These are phyloP conservation scores for Halisarca cf. caerulea DNA, from an alignment of 37 sponge, comb jelly and placozoan species.

Conservation along the genomic window DNA sequence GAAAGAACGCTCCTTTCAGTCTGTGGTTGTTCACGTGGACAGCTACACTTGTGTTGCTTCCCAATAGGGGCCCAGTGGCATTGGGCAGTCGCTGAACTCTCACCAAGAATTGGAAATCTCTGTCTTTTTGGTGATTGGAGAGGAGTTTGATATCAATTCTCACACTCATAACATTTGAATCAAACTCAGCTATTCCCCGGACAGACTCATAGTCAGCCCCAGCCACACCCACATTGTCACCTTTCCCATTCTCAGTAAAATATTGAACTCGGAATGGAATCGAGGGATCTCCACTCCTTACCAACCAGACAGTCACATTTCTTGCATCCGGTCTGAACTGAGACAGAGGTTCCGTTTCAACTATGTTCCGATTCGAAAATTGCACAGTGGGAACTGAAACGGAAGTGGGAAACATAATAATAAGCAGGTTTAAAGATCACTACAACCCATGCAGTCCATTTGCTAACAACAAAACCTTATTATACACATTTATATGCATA, in stretches of 20 bases:
- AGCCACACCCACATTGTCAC: background rate
- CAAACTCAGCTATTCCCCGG: background rate
- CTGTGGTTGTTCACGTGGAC: conserved; percentile 24
- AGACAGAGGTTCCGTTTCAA: conserved; percentile 47
- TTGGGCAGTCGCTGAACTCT: background rate
- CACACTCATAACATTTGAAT: background rate
- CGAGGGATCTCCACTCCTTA: conserved; percentile 32
- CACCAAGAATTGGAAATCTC: background rate
- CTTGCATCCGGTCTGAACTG: conserved; percentile 31
- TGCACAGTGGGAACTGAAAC: conserved; percentile 19
- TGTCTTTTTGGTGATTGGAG: conserved; percentile 24
- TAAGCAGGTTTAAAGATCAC: background rate
- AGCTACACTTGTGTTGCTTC: background rate
- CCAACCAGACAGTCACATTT: background rate
- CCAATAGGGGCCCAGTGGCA: background rate
- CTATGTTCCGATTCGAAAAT: background rate
- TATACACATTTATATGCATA: no score
- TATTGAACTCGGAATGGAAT: background rate
- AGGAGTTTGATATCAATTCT: background rate
- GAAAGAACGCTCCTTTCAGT: conserved; percentile 43
- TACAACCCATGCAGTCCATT: background rate
- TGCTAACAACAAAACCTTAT: no score
- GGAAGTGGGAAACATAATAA: background rate
- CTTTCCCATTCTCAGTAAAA: conserved; percentile 1
- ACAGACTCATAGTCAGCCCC: conserved; percentile 20